phyloP scores from a whole-genome alignment of 2,888 invertebrate genomes.

The Melangyna quadrimaculata region DNA sequence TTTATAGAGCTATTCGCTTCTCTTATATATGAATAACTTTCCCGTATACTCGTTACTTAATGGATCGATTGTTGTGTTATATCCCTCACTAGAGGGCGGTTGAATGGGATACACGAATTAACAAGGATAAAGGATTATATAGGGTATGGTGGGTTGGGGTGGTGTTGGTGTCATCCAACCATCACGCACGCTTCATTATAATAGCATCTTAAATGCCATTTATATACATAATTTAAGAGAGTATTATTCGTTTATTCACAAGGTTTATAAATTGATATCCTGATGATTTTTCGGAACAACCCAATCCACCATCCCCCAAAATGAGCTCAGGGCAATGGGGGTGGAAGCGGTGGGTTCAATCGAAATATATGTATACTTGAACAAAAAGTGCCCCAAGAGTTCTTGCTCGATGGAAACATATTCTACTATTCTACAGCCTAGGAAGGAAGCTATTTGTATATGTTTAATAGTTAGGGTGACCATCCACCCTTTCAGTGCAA shows the following conservation, averaged over 20 bases:
- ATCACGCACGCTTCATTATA: constrained; percentile 50
- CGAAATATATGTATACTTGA: neutral
- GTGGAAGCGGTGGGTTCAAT: too few species aligned
- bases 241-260: constrained; percentile 66
- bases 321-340: neutral
- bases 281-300: constrained; percentile 36
- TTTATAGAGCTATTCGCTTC: constrained; percentile 9
- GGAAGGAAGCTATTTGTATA: constrained; percentile 40
- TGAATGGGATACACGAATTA: constrained; percentile 1
- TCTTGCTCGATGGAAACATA: neutral
- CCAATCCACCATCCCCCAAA: neutral
- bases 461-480: neutral
- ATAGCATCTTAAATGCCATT: constrained; percentile 69
- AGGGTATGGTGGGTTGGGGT: neutral
- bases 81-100: constrained; percentile 44
- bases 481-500: neutral
- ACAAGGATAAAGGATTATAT: neutral
- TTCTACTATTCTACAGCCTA: neutral
- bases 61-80: constrained; percentile 70
- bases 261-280: constrained; percentile 68
- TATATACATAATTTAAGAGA: constrained; percentile 69
- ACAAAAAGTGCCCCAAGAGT: neutral
- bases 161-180: constrained; percentile 48
- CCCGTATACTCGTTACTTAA: constrained; percentile 58
- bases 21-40: neutral